Conservation (phyloP, 2,797 vertebrate species). For the Cynodonichthys magdalenae region DNA sequence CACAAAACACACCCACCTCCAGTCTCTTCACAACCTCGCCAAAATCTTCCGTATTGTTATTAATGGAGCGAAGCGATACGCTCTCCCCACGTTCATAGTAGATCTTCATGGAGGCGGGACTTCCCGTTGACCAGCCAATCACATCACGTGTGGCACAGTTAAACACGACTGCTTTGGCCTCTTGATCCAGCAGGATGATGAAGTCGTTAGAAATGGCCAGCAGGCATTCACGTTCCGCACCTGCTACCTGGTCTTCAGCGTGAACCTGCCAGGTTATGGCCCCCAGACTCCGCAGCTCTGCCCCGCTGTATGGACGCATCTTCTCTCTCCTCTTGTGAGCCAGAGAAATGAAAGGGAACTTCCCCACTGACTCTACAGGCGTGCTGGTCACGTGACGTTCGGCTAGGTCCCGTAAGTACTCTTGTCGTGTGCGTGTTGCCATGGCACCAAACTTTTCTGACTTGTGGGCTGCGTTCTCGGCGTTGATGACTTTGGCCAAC, state of each 20-base stretch:
- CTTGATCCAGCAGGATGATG: slow-evolving; percentile 91
- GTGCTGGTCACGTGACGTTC: slow-evolving; percentile 96
- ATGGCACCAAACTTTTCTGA: slow-evolving; percentile 96
- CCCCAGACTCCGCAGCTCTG: slow-evolving; percentile 91
- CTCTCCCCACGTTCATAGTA: slow-evolving; percentile 97
- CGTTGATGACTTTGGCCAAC: slow-evolving; percentile 95
- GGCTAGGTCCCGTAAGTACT: slow-evolving; percentile 94
- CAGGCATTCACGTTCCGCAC: slow-evolving; percentile 91
- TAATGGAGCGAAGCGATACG: slow-evolving; percentile 91
- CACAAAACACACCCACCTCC: slow-evolving; percentile 85
- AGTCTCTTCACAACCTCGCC: slow-evolving; percentile 94
- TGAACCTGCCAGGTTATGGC: slow-evolving; percentile 92
- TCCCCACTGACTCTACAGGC: slow-evolving; percentile 91
- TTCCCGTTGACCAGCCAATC: slow-evolving; percentile 94
- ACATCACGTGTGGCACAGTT: slow-evolving; percentile 95
- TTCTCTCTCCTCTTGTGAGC: slow-evolving; percentile 96
- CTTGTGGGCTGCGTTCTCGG: slow-evolving; percentile 96
- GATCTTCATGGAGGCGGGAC: slow-evolving; percentile 91
- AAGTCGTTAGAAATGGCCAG: slow-evolving; percentile 94
- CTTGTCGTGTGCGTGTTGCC: slow-evolving; percentile 96
- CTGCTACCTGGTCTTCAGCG: slow-evolving; percentile 91
- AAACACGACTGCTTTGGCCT: slow-evolving; percentile 92
- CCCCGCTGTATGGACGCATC: slow-evolving; percentile 89
- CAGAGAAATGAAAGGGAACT: slow-evolving; percentile 95
- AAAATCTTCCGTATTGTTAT: slow-evolving; percentile 92